Evolutionary conservation across 2,888 invertebrate genomes (phyloP).

Genomic region (Thereva nobilitata): DNA sequence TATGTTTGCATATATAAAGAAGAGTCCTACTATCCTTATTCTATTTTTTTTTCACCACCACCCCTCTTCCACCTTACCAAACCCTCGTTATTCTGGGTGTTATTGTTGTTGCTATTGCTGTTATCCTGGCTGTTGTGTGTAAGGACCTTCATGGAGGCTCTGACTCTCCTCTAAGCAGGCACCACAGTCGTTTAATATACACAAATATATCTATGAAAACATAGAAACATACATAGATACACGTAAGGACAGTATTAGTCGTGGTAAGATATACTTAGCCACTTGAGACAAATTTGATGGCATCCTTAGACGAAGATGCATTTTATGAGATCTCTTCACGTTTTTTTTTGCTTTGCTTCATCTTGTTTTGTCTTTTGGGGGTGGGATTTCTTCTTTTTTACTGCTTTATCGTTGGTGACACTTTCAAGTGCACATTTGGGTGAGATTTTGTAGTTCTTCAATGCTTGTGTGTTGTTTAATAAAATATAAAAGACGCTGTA

Average conservation of each 20-base stretch:
- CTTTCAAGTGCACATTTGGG: conserved; percentile 15
- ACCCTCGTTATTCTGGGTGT: too few species aligned
- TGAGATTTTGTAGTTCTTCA: neutral
- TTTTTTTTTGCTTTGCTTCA: conserved; percentile 7
- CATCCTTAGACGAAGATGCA: conserved; percentile 37
- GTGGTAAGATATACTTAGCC: conserved; percentile 32
- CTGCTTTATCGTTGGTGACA: neutral
- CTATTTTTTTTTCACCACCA: too few species aligned
- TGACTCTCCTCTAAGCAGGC: too few species aligned
- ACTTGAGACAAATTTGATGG: conserved; percentile 39
- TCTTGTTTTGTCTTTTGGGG: neutral
- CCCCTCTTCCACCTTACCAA: too few species aligned
- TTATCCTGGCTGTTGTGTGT: too few species aligned
- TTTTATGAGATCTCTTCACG: conserved; percentile 36
- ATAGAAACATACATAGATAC: neutral
- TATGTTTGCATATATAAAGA: conserved; percentile 21
- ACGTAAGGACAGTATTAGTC: conserved; percentile 14
- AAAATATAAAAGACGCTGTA: too few species aligned
- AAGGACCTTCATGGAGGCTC: too few species aligned
- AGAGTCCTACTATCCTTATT: too few species aligned
- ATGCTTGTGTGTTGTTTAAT: too few species aligned
- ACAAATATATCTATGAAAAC: neutral
- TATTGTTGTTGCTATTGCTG: too few species aligned
- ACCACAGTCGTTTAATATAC: neutral
- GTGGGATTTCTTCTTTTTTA: neutral